Evolutionary conservation across 30 jellyfish, hydroid and myxozoan genomes (phyloP).

Genomic region (Aurelia sp.): DNA sequence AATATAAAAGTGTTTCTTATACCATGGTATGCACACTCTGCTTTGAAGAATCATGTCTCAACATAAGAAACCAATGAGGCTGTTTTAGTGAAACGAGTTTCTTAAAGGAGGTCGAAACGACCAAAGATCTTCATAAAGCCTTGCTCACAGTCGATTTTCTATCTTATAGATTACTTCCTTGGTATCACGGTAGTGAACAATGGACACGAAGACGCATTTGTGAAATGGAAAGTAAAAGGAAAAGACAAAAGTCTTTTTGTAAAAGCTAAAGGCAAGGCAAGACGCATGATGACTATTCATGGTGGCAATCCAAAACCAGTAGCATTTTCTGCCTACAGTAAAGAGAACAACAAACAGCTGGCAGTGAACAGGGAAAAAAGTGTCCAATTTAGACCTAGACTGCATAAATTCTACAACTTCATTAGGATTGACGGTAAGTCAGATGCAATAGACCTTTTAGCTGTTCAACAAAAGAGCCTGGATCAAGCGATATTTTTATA

Average conservation of each 20-base stretch:
- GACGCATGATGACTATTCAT: constrained; percentile 4
- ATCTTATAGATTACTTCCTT: neutral
- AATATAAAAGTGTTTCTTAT: no score
- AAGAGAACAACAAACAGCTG: constrained; percentile 1
- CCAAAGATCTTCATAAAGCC: no score
- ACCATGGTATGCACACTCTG: no score
- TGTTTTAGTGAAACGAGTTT: no score
- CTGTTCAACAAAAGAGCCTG: no score
- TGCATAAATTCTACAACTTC: neutral
- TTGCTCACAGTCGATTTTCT: neutral
- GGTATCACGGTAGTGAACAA: neutral
- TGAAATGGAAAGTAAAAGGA: neutral
- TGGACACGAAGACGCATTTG: neutral
- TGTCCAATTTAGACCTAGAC: neutral
- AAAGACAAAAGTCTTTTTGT: neutral
- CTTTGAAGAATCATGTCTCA: no score
- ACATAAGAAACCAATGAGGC: no score
- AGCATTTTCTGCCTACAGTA: neutral
- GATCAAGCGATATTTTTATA: no score
- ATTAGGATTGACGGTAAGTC: constrained; percentile 17
- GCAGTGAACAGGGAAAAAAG: constrained; percentile 10
- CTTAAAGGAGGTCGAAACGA: no score
- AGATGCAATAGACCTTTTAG: no score
- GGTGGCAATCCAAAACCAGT: neutral
- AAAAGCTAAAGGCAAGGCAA: neutral